These are phyloP conservation scores for Rhabdophis nuchalis DNA, from an alignment of 2,797 vertebrate species.

Conservation along the genomic window DNA sequence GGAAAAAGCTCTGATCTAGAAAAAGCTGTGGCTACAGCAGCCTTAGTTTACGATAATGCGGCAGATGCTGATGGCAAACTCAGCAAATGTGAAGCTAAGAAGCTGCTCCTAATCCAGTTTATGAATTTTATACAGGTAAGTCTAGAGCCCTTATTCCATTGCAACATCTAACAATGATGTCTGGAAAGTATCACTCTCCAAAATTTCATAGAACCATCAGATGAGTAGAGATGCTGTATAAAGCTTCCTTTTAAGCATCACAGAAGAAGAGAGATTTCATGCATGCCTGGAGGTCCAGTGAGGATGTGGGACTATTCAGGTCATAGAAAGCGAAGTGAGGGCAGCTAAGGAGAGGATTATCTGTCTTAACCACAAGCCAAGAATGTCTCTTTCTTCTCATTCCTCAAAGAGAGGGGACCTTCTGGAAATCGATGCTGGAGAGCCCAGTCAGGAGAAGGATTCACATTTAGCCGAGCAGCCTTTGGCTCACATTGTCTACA, in stretches of 20 bases:
- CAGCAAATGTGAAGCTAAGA: constrained; percentile 67
- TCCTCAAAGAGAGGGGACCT: neutral
- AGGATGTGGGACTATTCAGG: neutral
- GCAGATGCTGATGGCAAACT: constrained; percentile 67
- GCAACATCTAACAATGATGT: neutral
- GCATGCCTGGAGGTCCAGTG: neutral
- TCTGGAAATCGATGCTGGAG: neutral
- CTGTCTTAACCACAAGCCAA: neutral
- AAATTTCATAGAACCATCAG: neutral
- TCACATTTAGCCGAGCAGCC: neutral
- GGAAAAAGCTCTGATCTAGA: constrained; percentile 73
- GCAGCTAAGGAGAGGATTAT: neutral
- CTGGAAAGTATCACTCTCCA: neutral
- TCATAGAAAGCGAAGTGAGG: neutral
- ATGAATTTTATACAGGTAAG: constrained; percentile 72
- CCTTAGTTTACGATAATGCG: constrained; percentile 68
- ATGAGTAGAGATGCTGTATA: too few relatives aligned
- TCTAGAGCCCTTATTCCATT: neutral
- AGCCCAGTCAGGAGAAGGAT: neutral
- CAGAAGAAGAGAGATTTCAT: neutral
- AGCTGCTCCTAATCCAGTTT: constrained; percentile 71
- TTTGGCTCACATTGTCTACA: neutral
- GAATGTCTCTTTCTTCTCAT: neutral
- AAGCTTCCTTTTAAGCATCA: neutral
- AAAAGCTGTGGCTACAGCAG: constrained; percentile 69